A percentile compares a stretch with the other conserved stretches of the same genome.
Evolutionary conservation across 2,888 invertebrate genomes (phyloP).

Genomic region (Cephus pygmeus): DNA sequence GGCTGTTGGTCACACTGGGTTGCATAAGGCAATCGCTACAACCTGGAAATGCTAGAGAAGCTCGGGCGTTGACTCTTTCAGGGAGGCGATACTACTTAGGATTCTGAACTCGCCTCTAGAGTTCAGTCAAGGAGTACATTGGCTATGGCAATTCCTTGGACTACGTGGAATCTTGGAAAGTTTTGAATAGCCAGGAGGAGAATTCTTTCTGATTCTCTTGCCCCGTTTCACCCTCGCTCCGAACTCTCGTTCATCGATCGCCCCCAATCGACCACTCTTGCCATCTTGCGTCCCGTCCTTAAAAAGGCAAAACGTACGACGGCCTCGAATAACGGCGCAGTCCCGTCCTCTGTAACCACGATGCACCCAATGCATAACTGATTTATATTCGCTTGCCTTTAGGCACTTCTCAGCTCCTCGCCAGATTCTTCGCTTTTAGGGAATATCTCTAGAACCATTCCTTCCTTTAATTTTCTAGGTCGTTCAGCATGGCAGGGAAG

Average conservation of each 20-base stretch:
- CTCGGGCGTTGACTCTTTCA: constrained; percentile 54
- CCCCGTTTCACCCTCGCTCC: neutral
- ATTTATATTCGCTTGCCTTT: neutral
- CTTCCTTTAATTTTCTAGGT: constrained; percentile 52
- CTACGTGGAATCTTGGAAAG: neutral
- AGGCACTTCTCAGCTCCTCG: neutral
- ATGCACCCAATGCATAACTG: neutral
- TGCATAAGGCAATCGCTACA: constrained; percentile 53
- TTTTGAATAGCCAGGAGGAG: neutral
- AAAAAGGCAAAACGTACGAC: constrained; percentile 25
- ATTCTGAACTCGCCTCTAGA: neutral
- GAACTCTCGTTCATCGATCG: constrained; percentile 63
- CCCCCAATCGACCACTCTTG: constrained; percentile 60
- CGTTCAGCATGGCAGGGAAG: constrained; percentile 57
- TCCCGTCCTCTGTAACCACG: neutral
- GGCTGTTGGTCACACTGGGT: constrained; percentile 51
- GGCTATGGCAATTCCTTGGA: neutral
- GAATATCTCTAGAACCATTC: neutral
- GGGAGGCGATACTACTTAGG: neutral
- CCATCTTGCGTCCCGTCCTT: constrained; percentile 50
- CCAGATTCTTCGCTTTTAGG: neutral
- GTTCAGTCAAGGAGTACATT: neutral
- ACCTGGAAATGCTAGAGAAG: neutral
- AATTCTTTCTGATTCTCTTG: neutral
- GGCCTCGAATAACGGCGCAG: neutral